Conservation (phyloP, 2,888 invertebrate genomes). For the Brassicogethes aeneus region DNA sequence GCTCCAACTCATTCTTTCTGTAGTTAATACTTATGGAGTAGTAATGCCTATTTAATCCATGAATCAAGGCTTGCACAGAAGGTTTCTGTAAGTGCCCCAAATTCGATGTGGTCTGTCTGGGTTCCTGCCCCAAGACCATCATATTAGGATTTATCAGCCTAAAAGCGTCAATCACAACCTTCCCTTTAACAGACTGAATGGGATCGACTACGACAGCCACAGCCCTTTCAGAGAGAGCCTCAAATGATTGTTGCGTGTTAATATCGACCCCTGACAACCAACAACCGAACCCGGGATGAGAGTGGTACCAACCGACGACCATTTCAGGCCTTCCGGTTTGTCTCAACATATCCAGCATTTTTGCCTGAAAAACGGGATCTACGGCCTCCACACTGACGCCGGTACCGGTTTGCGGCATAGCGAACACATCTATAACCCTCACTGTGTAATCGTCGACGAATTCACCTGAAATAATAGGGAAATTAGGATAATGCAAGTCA, state of each 20-base stretch:
- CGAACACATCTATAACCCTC: constrained; percentile 98
- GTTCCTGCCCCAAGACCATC: constrained; percentile 98
- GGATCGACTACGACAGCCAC: constrained; percentile 99
- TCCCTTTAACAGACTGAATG: constrained; percentile 98
- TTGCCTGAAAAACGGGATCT: constrained; percentile 98
- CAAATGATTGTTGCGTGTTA: constrained; percentile 99
- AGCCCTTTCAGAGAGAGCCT: constrained; percentile 94
- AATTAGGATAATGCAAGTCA: constrained; percentile 4
- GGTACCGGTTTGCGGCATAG: constrained; percentile 96
- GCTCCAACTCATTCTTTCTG: constrained; percentile 96
- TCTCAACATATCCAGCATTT: constrained; percentile 97
- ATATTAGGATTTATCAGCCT: constrained; percentile 94
- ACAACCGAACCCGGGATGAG: constrained; percentile 99
- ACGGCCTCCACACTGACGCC: constrained; percentile 99
- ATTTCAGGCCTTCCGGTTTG: constrained; percentile 99
- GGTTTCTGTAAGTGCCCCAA: constrained; percentile 98
- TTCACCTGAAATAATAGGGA: constrained; percentile 62
- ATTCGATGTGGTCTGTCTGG: constrained; percentile 97
- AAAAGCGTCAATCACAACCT: constrained; percentile 99
- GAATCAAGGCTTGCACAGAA: constrained; percentile 97
- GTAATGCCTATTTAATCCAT: constrained; percentile 97
- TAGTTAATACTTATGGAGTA: constrained; percentile 99
- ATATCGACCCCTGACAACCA: constrained; percentile 99
- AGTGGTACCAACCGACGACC: constrained; percentile 96
- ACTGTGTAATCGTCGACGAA: constrained; percentile 99